These are phyloP conservation scores for Chrysolina oricalcia DNA, from an alignment of 2,888 invertebrate genomes.

Conservation along the genomic window DNA sequence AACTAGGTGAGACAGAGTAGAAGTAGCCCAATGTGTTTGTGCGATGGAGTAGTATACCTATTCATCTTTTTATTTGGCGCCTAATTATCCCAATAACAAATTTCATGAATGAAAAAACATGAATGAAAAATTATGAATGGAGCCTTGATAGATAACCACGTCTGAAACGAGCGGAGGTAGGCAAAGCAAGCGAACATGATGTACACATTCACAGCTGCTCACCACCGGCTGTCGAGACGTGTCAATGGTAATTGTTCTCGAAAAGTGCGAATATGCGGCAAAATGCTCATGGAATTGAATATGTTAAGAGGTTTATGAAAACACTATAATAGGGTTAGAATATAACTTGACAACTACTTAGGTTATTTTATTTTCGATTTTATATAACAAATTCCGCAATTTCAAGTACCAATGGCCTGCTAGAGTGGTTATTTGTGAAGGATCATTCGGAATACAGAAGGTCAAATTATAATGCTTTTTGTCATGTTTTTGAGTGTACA, in stretches of 20 bases:
- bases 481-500: no score
- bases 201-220: conserved; percentile 23
- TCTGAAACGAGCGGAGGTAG: not conserved
- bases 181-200: conserved; percentile 18
- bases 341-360: no score
- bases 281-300: not conserved
- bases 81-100: conserved; percentile 10
- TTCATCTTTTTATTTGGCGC: not conserved
- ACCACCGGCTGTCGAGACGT: conserved; percentile 10
- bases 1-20: no score
- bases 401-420: no score
- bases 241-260: conserved; percentile 22
- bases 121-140: conserved; percentile 30
- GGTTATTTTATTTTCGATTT: no score
- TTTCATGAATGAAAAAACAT: conserved; percentile 26
- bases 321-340: no score
- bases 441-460: no score
- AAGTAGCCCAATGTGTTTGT: not conserved
- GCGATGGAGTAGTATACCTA: not conserved
- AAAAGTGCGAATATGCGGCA: conserved; percentile 11
- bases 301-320: not conserved
- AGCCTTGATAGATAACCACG: conserved; percentile 10
- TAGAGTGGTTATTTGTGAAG: no score
- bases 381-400: no score
- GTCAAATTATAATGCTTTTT: no score